Conservation (phyloP, 2,888 invertebrate species). For the Euphydryas editha region DNA sequence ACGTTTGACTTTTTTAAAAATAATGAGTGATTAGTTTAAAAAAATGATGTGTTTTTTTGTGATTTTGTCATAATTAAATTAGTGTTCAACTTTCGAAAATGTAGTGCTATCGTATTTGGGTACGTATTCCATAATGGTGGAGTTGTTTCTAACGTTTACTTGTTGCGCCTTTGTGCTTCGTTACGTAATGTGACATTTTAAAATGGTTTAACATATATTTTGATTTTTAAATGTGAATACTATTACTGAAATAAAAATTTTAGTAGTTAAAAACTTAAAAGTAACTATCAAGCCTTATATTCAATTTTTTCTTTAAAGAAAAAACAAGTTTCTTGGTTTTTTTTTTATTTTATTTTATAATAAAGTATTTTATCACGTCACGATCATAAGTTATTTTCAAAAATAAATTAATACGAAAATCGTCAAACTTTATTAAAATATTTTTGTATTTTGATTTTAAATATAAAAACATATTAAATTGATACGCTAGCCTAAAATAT, state of each 20-base stretch:
- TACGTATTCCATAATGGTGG: slow-evolving; percentile 63
- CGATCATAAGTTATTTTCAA: no score
- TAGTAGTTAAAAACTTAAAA: no score
- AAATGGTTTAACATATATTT: slow-evolving; percentile 46
- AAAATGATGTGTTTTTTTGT: slow-evolving; percentile 52
- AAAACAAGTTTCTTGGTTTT: no score
- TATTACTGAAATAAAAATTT: not conserved
- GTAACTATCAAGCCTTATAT: no score
- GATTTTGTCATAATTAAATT: slow-evolving; percentile 52
- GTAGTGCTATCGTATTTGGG: slow-evolving; percentile 57
- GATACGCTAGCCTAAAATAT: no score
- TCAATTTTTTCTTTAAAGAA: no score
- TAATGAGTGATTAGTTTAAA: slow-evolving; percentile 24
- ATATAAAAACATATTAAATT: not conserved
- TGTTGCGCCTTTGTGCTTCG: slow-evolving; percentile 68
- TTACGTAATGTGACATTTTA: slow-evolving; percentile 72
- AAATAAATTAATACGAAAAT: no score
- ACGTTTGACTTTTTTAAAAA: slow-evolving; percentile 23
- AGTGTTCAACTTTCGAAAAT: slow-evolving; percentile 58
- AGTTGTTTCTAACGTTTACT: slow-evolving; percentile 57
- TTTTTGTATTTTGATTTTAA: not conserved
- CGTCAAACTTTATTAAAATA: not conserved
- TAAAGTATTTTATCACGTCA: no score
- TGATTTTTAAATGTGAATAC: slow-evolving; percentile 2
- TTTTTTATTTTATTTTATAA: no score